Conservation (phyloP, 2,797 vertebrate species). For the Arctocebus calabarensis region DNA sequence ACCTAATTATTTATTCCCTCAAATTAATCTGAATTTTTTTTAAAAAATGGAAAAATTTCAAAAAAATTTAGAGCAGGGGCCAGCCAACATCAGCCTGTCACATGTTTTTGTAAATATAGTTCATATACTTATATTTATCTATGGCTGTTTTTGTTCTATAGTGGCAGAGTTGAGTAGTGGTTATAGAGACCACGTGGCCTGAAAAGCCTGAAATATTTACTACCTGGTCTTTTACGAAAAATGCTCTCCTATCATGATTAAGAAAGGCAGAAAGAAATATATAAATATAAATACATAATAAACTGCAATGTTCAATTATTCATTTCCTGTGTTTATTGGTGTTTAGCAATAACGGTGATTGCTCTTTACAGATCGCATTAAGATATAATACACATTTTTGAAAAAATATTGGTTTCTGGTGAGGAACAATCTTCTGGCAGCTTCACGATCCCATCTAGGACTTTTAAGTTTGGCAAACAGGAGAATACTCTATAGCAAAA, state of each 20-base stretch:
- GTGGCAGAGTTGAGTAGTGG: not conserved
- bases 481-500: constrained; percentile 92
- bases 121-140: not conserved
- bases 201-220: not conserved
- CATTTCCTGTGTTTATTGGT: constrained; percentile 16
- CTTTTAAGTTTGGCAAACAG: constrained; percentile 96
- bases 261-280: not conserved
- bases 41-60: too few relatives aligned
- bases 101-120: not conserved
- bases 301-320: not conserved
- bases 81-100: not conserved
- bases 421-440: constrained; percentile 92
- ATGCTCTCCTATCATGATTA: not conserved
- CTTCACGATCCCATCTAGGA: constrained; percentile 94
- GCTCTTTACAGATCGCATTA: constrained; percentile 83
- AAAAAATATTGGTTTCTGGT: constrained; percentile 85
- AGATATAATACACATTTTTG: constrained; percentile 92
- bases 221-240: not conserved
- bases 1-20: too few relatives aligned
- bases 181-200: not conserved
- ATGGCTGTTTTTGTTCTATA: not conserved
- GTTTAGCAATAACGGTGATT: constrained; percentile 44
- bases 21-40: too few relatives aligned
- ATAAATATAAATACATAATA: not conserved
- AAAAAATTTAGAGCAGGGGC: not conserved